Conservation (phyloP, 2,113 vertebrate genomes). For the Egretta garzetta region DNA sequence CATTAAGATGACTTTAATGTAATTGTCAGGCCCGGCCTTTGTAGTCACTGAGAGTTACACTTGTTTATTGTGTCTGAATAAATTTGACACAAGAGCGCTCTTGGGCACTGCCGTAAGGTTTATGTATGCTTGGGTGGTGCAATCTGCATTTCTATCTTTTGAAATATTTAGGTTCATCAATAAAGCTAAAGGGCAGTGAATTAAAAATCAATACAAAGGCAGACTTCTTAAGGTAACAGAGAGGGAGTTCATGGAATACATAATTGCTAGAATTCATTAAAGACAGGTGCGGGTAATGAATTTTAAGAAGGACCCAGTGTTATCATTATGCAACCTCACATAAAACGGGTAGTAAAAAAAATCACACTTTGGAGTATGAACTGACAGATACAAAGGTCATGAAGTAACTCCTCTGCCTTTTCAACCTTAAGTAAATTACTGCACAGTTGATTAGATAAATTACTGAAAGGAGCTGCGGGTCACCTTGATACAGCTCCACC, state of each 20-base stretch:
- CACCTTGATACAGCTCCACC: neutral
- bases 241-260: neutral
- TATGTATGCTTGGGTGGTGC: neutral
- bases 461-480: conserved; percentile 9
- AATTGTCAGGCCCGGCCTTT: neutral
- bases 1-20: neutral
- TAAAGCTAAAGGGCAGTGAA: conserved; percentile 57
- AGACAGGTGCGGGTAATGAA: neutral
- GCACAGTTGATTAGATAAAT: conserved; percentile 31
- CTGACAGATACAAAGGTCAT: conserved; percentile 37
- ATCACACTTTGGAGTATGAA: neutral
- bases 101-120: neutral
- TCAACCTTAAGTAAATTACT: conserved; percentile 35
- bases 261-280: conserved; percentile 20
- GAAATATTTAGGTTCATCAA: conserved; percentile 56
- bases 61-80: conserved; percentile 8
- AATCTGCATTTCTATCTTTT: conserved; percentile 26
- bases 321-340: neutral
- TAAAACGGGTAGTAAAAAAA: neutral
- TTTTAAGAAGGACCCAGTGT: conserved; percentile 3
- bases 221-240: conserved; percentile 56
- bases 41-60: neutral
- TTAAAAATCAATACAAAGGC: conserved; percentile 63
- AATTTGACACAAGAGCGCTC: neutral
- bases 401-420: conserved; percentile 37